Percentiles rank a stretch among this genome's conserved stretches.
Conservation (phyloP, 2,113 vertebrate species). For the Carassius carassius region DNA sequence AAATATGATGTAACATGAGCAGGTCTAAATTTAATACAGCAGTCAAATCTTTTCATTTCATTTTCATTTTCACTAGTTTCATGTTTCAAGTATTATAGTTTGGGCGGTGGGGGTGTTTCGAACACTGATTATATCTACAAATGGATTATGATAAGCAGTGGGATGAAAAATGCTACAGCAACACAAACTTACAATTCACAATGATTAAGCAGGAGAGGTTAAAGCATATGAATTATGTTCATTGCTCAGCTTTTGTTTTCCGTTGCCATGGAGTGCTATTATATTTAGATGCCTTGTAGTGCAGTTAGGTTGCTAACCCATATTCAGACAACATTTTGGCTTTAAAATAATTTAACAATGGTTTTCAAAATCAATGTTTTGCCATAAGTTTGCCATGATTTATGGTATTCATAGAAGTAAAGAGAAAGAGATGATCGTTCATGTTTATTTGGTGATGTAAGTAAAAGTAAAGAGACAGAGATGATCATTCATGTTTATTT, state of each 20-base stretch:
- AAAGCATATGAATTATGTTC: slow-evolving; percentile 1
- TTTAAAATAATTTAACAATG: background rate
- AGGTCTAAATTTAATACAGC: no score
- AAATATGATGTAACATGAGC: no score
- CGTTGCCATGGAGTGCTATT: slow-evolving; percentile 16
- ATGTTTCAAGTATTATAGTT: no score
- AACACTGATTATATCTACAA: no score
- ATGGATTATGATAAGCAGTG: background rate
- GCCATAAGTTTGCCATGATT: background rate
- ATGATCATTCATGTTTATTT: no score
- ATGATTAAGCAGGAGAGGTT: background rate
- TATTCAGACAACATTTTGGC: background rate
- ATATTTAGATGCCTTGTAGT: slow-evolving; percentile 6
- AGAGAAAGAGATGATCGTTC: no score
- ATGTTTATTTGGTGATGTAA: no score
- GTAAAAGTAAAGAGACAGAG: no score
- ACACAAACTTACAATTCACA: background rate
- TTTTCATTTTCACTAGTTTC: no score
- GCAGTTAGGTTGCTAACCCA: background rate
- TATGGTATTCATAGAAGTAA: background rate
- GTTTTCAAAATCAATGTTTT: background rate
- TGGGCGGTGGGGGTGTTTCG: no score
- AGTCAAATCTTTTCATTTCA: no score
- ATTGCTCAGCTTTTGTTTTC: background rate
- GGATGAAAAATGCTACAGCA: background rate